Evolutionary conservation across 2,888 invertebrate species (phyloP).

Genomic region (Apodemia hepburni): DNA sequence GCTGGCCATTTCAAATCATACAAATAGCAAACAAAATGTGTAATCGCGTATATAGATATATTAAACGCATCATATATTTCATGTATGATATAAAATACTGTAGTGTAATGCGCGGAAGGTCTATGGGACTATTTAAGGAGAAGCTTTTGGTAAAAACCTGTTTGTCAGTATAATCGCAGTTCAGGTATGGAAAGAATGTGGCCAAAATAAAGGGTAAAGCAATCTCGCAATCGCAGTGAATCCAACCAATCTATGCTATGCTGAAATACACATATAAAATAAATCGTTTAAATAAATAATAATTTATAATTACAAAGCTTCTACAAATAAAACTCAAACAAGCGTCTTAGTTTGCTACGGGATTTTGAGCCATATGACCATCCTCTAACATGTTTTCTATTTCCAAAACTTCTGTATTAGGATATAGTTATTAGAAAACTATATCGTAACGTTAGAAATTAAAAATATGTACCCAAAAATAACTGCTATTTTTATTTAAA

Average conservation of each 20-base stretch:
- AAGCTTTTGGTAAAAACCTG: constrained; percentile 47
- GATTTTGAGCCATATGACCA: constrained; percentile 40
- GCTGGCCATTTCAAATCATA: constrained; percentile 19
- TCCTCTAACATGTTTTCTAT: constrained; percentile 30
- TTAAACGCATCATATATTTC: constrained; percentile 28
- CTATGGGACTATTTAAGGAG: constrained; percentile 58
- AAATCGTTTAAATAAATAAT: constrained; percentile 46
- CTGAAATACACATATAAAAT: constrained; percentile 68
- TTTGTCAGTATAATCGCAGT: constrained; percentile 41
- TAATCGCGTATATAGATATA: constrained; percentile 35
- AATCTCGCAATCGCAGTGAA: constrained; percentile 57
- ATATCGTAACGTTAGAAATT: constrained; percentile 18
- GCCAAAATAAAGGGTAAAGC: constrained; percentile 53
- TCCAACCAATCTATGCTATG: constrained; percentile 59
- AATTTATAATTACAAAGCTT: constrained; percentile 57
- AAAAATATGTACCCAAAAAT: constrained; percentile 15
- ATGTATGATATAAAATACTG: constrained; percentile 40
- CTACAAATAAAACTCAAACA: constrained; percentile 64
- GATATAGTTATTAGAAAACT: constrained; percentile 21
- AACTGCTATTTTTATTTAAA: not conserved
- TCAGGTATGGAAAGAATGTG: constrained; percentile 47
- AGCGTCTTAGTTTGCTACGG: constrained; percentile 45
- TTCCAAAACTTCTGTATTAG: constrained; percentile 22
- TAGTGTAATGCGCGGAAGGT: constrained; percentile 70
- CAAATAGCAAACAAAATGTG: constrained; percentile 57